Percentiles rank a stretch among this genome's conserved stretches.
phyloP scores from a whole-genome alignment of 2,113 vertebrate species.

The Bos javanicus region DNA sequence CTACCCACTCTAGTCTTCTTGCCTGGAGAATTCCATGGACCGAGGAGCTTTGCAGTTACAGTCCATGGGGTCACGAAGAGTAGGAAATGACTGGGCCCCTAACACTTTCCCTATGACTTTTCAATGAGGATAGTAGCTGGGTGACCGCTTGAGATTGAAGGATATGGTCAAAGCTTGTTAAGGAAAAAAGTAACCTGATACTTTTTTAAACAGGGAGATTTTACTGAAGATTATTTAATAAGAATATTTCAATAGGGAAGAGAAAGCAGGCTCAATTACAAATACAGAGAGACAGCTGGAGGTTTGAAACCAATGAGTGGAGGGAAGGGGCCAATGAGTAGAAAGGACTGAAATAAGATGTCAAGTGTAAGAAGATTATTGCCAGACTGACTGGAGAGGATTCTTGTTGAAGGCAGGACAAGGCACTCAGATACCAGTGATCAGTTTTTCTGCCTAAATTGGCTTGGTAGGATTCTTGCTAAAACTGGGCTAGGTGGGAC shows the following conservation, averaged over 20 bases:
- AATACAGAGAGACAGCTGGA: background rate
- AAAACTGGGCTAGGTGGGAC: background rate
- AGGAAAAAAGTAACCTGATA: background rate
- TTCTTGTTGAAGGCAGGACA: background rate
- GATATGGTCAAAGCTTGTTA: background rate
- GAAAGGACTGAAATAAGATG: background rate
- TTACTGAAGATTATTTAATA: background rate
- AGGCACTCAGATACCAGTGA: background rate
- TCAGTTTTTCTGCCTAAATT: background rate
- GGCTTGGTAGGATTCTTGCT: background rate
- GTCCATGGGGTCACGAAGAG: background rate
- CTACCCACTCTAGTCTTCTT: background rate
- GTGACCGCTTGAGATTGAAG: background rate
- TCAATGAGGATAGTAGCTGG: background rate
- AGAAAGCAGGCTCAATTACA: background rate
- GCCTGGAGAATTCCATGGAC: background rate
- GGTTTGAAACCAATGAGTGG: background rate
- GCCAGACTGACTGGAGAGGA: background rate
- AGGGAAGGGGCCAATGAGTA: background rate
- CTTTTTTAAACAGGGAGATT: background rate
- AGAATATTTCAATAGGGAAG: background rate
- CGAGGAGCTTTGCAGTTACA: background rate
- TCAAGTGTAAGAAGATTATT: background rate
- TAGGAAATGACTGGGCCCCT: background rate
- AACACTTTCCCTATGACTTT: background rate